Evolutionary conservation across 2,888 invertebrate species (phyloP).

Genomic region (Epiblema foenella): DNA sequence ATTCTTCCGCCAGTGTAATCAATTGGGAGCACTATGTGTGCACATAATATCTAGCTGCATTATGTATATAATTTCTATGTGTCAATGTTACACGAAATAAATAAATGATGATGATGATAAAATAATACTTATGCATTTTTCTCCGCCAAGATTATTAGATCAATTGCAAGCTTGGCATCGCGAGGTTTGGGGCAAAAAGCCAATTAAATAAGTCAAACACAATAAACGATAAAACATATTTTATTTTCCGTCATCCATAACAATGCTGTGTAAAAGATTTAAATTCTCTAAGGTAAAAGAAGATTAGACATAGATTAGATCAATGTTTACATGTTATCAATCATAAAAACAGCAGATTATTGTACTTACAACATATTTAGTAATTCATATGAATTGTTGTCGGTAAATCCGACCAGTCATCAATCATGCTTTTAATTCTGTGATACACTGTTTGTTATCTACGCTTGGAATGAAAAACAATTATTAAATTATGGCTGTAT

Average conservation of each 20-base stretch:
- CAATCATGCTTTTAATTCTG: background rate
- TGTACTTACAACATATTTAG: background rate
- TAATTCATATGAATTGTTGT: background rate
- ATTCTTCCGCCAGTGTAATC: too few species aligned
- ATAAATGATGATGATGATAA: too few species aligned
- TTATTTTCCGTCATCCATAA: slow-evolving; percentile 18
- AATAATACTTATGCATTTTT: too few species aligned
- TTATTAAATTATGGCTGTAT: background rate
- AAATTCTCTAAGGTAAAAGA: too few species aligned
- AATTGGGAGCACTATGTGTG: too few species aligned
- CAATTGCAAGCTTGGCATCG: background rate
- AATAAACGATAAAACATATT: slow-evolving; percentile 26
- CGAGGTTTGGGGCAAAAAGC: background rate
- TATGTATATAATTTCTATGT: too few species aligned
- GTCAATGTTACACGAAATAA: too few species aligned
- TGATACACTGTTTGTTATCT: background rate
- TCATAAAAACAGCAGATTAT: slow-evolving; percentile 14
- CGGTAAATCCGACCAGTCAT: background rate
- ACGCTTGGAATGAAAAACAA: too few species aligned
- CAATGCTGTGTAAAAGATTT: slow-evolving; percentile 14
- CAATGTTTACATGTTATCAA: background rate
- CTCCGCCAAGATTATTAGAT: background rate
- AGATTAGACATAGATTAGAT: too few species aligned
- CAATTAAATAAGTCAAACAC: slow-evolving; percentile 10
- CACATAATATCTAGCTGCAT: too few species aligned